Evolutionary conservation across 1,140 invertebrate species (phyloP), one percentile per base, ranked within the genome.

Genomic region (Trichoplusia ni): DNA sequence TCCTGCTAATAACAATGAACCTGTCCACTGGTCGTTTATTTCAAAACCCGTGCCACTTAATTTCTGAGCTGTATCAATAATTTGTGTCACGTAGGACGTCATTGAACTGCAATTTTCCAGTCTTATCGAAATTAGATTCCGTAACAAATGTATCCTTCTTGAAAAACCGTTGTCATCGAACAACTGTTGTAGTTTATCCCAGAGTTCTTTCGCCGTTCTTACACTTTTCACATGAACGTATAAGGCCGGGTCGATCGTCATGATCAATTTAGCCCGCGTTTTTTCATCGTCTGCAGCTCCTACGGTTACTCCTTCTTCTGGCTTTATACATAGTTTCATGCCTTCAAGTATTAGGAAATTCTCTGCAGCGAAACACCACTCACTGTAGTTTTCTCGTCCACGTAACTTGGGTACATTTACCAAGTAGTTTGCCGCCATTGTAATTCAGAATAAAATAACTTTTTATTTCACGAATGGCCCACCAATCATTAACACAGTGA

Each of bases 111-210:
- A 44, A 23, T 11, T 19, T 44, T 44, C 40, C 5, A 44, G n/a
- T 4, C 40, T 1, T 1, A 44, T 44, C 0, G 40, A 44, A 11
- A 51, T 51, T 11, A 51, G 16, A 33, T 31, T 35, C 1, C 47
- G 27, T 11, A 51, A 8, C 7, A 35, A 35, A 51, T 8, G 18
- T 5, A 35, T 51, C 2, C 29, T 16, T 21, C 47, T 11, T 9
- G 29, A 16, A 33, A 51, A 51, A 8, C 47, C 47, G 5, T 4
- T 18, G 9, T 51, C 47, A 33, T 51, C 47, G 16, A 51, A 51
- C 18, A 51, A 16, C 7, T 16, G 4, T 35, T 35, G n/a, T 4
- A 51, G 29, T 19, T 31, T 33, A 5, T 51, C 9, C 47, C 47
- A 51, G 4, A 51, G 7, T 19, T 51, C 16, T 2, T 33, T 5